Evolutionary conservation across 1,140 invertebrate species (phyloP).

Genomic region (Drosophila sucinea): DNA sequence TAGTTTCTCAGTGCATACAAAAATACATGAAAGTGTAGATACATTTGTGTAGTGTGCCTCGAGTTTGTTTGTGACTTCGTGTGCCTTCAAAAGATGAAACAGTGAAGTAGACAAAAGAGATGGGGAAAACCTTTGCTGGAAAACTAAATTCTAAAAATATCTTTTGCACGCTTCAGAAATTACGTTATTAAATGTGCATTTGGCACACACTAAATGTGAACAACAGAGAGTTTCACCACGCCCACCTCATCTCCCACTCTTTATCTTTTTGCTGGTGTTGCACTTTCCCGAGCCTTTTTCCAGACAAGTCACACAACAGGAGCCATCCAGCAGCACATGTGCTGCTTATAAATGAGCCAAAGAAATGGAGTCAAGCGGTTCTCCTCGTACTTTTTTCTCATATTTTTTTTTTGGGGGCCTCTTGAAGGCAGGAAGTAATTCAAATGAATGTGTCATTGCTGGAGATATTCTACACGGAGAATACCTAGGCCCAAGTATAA

Average conservation of each 20-base stretch:
- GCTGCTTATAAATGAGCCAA: conserved; percentile 65
- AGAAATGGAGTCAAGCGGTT: conserved; percentile 50
- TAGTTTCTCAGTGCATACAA: neutral
- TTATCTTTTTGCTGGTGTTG: conserved; percentile 3
- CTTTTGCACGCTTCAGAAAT: conserved; percentile 80
- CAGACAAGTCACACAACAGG: conserved; percentile 57
- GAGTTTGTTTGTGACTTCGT: conserved; percentile 47
- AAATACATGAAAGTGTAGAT: neutral
- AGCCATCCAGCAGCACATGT: conserved; percentile 44
- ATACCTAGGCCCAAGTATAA: conserved; percentile 4
- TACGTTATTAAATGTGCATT: conserved; percentile 82
- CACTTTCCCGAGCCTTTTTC: conserved; percentile 41
- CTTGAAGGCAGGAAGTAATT: conserved; percentile 60
- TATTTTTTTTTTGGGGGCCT: conserved; percentile 13
- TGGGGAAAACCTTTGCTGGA: conserved; percentile 14
- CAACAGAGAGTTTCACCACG: conserved; percentile 24
- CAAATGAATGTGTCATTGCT: conserved; percentile 63
- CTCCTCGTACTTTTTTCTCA: conserved; percentile 9
- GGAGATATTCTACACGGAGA: conserved; percentile 18
- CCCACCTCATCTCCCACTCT: neutral
- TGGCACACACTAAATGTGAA: conserved; percentile 77
- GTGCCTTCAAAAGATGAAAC: conserved; percentile 63
- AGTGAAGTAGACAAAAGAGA: conserved; percentile 52
- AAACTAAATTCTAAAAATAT: conserved; percentile 78
- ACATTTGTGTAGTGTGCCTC: conserved; percentile 22